phyloP scores from a whole-genome alignment of 1,140 invertebrate genomes.

The Musca vetustissima region DNA sequence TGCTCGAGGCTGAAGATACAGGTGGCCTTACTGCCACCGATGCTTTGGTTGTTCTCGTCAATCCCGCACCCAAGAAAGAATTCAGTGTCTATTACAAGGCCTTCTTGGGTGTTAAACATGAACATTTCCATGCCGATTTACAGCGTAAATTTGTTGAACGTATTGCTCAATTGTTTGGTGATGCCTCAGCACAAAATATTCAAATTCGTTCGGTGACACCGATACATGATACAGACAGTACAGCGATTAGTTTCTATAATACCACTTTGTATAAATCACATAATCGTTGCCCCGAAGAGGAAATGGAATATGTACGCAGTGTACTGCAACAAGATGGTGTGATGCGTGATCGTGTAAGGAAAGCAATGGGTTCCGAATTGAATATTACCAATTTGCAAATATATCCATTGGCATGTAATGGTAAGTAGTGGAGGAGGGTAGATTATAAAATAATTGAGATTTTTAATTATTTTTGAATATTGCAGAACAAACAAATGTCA shows the following conservation, averaged over 20 bases:
- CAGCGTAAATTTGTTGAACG: conserved; percentile 80
- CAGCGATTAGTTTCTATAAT: conserved; percentile 62
- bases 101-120: conserved; percentile 72
- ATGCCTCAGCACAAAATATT: conserved; percentile 72
- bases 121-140: conserved; percentile 71
- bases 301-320: conserved; percentile 70
- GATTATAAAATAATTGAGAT: neutral
- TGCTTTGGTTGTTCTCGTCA: conserved; percentile 77
- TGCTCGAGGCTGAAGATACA: conserved; percentile 69
- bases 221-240: conserved; percentile 45
- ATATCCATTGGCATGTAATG: conserved; percentile 70
- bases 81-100: conserved; percentile 76
- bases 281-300: conserved; percentile 72
- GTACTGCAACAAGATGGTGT: conserved; percentile 69
- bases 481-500: conserved; percentile 40
- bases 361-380: conserved; percentile 76
- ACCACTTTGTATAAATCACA: conserved; percentile 62
- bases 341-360: conserved; percentile 67
- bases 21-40: conserved; percentile 72
- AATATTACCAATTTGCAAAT: conserved; percentile 69
- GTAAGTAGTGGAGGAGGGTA: conserved; percentile 40
- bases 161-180: conserved; percentile 73
- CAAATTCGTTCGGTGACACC: conserved; percentile 61
- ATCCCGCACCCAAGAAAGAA: conserved; percentile 58
- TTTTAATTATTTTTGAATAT: conserved; percentile 10